A percentile compares a stretch with the other conserved stretches of the same genome.
Conservation (phyloP, 2,797 vertebrate species). For the Trachurus trachurus region DNA sequence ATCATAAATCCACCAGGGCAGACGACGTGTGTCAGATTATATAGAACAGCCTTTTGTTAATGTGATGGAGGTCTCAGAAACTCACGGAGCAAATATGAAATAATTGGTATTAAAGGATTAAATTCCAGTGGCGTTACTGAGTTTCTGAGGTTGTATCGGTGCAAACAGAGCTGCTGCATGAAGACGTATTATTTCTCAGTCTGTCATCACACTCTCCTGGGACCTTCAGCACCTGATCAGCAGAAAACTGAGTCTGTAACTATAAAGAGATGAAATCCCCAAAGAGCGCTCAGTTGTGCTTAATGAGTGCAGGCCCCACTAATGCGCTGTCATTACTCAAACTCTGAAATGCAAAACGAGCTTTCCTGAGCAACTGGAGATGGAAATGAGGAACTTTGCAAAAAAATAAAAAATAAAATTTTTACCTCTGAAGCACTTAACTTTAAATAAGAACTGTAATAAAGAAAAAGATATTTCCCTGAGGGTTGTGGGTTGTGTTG, state of each 20-base stretch:
- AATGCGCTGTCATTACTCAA: constrained; percentile 26
- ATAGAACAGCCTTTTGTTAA: too few species aligned
- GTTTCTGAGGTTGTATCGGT: not conserved
- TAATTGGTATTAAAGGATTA: not conserved
- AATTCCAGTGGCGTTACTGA: not conserved
- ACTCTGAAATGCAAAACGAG: constrained; percentile 5
- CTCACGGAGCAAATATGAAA: too few species aligned
- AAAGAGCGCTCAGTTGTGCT: constrained; percentile 13
- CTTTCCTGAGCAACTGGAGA: constrained; percentile 4
- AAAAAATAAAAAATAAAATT: not conserved
- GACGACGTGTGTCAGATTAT: too few species aligned
- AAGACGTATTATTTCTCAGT: not conserved
- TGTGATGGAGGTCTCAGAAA: too few species aligned
- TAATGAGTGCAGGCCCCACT: constrained; percentile 21
- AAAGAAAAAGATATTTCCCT: not conserved
- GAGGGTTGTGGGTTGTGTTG: fast-evolving
- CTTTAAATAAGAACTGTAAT: not conserved
- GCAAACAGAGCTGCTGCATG: not conserved
- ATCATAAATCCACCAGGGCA: too few species aligned
- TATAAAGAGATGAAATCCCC: constrained; percentile 16
- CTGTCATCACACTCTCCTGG: constrained; percentile 2
- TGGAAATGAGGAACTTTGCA: not conserved
- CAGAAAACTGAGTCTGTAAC: constrained; percentile 23
- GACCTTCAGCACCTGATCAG: not conserved
- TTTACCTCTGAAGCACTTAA: not conserved